phyloP scores from a whole-genome alignment of 2,888 invertebrate genomes.

The Lymantria monacha region DNA sequence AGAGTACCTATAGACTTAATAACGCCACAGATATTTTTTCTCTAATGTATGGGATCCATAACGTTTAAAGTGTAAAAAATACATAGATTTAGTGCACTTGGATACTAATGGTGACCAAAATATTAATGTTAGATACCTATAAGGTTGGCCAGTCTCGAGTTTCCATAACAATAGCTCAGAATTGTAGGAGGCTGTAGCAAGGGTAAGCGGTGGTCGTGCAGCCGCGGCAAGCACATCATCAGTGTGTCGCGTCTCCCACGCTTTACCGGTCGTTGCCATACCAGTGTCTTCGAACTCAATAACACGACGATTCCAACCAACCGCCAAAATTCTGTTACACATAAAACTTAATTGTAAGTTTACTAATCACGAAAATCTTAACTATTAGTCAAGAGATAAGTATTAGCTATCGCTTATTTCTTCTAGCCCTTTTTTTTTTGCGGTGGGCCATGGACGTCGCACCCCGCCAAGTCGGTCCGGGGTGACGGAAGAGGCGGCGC shows the following conservation, averaged over 20 bases:
- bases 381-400: neutral
- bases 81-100: too few relatives aligned
- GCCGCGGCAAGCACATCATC: constrained; percentile 89
- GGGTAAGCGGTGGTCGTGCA: constrained; percentile 83
- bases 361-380: neutral
- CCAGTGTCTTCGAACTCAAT: constrained; percentile 84
- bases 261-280: constrained; percentile 81
- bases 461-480: too few relatives aligned
- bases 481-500: too few relatives aligned
- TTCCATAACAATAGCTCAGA: constrained; percentile 92
- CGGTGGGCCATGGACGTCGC: too few relatives aligned
- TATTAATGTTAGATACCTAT: constrained; percentile 52
- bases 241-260: constrained; percentile 87
- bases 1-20: too few relatives aligned
- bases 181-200: constrained; percentile 89
- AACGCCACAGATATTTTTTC: too few relatives aligned
- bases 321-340: constrained; percentile 84
- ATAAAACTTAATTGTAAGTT: neutral
- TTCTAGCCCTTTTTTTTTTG: too few relatives aligned
- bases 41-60: too few relatives aligned
- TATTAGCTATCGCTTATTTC: too few relatives aligned
- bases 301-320: constrained; percentile 90
- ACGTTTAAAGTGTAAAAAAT: too few relatives aligned
- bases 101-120: too few relatives aligned
- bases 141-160: constrained; percentile 90